Conservation (phyloP, 2,113 vertebrate species). For the Athene cunicularia region DNA sequence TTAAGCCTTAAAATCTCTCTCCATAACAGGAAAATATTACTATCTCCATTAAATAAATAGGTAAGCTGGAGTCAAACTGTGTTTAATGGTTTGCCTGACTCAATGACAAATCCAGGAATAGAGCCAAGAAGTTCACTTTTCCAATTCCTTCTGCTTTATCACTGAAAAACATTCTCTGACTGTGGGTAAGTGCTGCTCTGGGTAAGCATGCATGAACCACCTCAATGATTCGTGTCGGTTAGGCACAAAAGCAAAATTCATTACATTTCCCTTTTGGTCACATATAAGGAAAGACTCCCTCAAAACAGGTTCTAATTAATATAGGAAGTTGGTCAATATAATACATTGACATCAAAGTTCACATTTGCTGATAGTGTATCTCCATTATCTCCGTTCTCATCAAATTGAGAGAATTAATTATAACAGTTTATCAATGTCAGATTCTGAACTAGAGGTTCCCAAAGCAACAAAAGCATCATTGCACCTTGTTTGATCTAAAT, state of each 20-base stretch:
- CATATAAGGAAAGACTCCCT: neutral
- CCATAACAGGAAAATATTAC: neutral
- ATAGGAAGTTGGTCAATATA: conserved; percentile 3
- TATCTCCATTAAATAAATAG: conserved; percentile 55
- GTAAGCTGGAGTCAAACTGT: conserved; percentile 26
- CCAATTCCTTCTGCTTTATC: conserved; percentile 46
- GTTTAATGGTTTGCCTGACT: conserved; percentile 23
- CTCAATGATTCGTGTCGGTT: rapidly evolving
- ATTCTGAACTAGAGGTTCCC: neutral
- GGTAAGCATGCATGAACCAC: neutral
- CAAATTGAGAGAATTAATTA: conserved; percentile 48
- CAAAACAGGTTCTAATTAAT: conserved; percentile 30
- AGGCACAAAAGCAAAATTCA: neutral
- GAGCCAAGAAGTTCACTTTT: conserved; percentile 40
- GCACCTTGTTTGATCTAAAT: conserved; percentile 25
- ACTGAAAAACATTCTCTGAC: neutral
- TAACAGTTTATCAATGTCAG: conserved; percentile 44
- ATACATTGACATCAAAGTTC: conserved; percentile 33
- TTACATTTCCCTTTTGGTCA: neutral
- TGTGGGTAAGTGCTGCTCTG: neutral
- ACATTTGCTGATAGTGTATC: neutral
- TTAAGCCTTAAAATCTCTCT: conserved; percentile 28
- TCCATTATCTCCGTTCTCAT: neutral
- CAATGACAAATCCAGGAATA: conserved; percentile 38
- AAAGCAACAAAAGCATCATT: conserved; percentile 21